Conservation (phyloP, 2,113 vertebrate species). For the Columbina picui region DNA sequence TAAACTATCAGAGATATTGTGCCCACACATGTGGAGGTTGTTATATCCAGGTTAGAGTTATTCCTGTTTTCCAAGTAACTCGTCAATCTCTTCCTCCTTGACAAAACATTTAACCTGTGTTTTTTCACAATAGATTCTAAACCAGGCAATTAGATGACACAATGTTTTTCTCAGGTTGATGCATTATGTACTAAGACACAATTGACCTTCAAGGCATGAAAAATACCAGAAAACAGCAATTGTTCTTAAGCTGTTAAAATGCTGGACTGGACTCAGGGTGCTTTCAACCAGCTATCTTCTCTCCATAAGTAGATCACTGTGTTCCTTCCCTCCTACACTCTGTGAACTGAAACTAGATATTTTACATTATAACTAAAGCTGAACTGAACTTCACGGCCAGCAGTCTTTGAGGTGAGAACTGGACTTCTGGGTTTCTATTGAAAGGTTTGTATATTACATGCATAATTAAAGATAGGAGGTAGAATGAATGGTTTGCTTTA, state of each 20-base stretch:
- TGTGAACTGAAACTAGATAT: not conserved
- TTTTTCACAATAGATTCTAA: slow-evolving; percentile 37
- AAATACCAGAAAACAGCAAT: not conserved
- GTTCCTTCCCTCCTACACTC: not conserved
- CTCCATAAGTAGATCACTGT: not conserved
- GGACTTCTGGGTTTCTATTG: not conserved
- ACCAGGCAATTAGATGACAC: not conserved
- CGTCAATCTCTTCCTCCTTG: slow-evolving; percentile 19
- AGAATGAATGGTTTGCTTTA: not conserved
- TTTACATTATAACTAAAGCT: not conserved
- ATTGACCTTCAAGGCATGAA: slow-evolving; percentile 18
- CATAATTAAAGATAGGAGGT: not conserved
- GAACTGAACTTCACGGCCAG: not conserved
- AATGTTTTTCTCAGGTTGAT: slow-evolving; percentile 12
- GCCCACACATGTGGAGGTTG: not conserved
- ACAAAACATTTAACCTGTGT: slow-evolving; percentile 46
- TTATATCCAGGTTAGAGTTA: not conserved
- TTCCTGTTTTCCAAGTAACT: not conserved
- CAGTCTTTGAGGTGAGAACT: not conserved
- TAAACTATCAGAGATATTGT: not conserved
- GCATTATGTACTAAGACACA: slow-evolving; percentile 16
- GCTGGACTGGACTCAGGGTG: not conserved
- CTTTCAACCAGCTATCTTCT: not conserved
- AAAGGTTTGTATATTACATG: not conserved
- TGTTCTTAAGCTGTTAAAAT: not conserved